Evolutionary conservation across 92 coral and sea anemone species (phyloP), one percentile per base, ranked within the genome.

Genomic region (Micromussa lordhowensis): DNA sequence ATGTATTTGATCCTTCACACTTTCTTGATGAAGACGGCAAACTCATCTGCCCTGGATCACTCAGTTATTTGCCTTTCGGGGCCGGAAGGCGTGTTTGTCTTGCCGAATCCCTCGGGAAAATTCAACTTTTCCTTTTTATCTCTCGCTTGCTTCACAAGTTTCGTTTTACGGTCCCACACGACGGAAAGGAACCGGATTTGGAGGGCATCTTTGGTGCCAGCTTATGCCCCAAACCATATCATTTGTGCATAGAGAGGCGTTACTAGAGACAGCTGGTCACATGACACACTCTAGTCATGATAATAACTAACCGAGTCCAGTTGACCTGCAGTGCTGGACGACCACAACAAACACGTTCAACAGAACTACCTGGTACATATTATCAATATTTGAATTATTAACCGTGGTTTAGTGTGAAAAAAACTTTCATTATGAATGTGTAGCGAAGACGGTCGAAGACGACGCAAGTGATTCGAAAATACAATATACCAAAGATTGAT

Each of bases 51-150:
- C 99, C 99, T 16, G 98, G 96, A 1, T 92, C 99, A 9, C 85
- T 88, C 12, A 98, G 99, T 82, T 98, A 98, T 68, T 83, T 96
- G 87, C 99, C 99, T 1, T 98, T 96, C 71, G 94, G 96, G 1
- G 98, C 98, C 29, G 99, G 99, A 24, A 81, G 99, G 24, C 84
- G 99, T 5, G 99, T 98, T 18, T 98, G 99, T 40, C 93, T 98
- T 68, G 99, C 98, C 0, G 99, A 98, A 78, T 90, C 98, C 15
- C 94, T 98, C n/a, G 96, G 98, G 8, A 98, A 98, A 78, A 94
- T 96, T 36, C 96, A 96, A 77, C 93, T 96, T 40, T 98, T 94
- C 88, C 77, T 94, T 51, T 96, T 98, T 66, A 92, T 98, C 59
- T 89, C 98, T 77, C 94, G 93, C 53, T 83, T 98, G 75, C 77